Conservation (phyloP, 1,140 invertebrate genomes). For the Apis dorsata region DNA sequence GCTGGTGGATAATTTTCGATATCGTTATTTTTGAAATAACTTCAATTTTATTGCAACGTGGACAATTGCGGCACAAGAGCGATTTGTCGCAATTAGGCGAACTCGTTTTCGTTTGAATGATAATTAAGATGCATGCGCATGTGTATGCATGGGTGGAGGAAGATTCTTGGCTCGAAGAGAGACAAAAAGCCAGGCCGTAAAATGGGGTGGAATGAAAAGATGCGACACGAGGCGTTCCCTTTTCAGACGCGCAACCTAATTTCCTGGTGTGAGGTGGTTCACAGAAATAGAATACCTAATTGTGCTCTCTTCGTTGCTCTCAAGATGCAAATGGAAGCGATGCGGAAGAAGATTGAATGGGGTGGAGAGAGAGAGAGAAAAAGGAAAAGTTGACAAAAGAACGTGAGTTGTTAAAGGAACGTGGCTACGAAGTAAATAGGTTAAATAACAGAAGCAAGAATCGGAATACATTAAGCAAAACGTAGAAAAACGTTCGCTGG, state of each 20-base stretch:
- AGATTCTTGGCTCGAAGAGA: neutral
- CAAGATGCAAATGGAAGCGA: neutral
- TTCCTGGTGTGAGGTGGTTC: conserved; percentile 10
- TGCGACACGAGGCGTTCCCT: neutral
- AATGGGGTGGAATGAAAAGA: conserved; percentile 14
- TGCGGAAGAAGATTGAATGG: neutral
- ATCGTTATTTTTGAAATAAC: too few species aligned
- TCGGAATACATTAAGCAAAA: neutral
- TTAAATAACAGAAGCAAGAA: neutral
- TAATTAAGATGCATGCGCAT: conserved; percentile 22
- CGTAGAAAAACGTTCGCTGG: neutral
- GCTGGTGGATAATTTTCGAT: too few species aligned
- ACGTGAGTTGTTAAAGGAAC: neutral
- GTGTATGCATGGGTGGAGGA: neutral
- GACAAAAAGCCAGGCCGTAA: neutral
- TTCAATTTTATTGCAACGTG: too few species aligned
- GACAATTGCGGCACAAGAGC: neutral
- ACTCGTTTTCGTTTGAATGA: neutral
- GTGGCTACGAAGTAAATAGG: conserved; percentile 7
- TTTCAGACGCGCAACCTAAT: conserved; percentile 30
- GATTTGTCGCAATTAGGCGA: neutral
- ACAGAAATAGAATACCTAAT: conserved; percentile 27
- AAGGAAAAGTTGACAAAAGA: neutral
- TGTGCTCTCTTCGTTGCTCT: neutral
- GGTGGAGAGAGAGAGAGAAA: neutral